These are phyloP conservation scores for Sisyra nigra DNA, from an alignment of 2,888 invertebrate species.

Conservation along the genomic window DNA sequence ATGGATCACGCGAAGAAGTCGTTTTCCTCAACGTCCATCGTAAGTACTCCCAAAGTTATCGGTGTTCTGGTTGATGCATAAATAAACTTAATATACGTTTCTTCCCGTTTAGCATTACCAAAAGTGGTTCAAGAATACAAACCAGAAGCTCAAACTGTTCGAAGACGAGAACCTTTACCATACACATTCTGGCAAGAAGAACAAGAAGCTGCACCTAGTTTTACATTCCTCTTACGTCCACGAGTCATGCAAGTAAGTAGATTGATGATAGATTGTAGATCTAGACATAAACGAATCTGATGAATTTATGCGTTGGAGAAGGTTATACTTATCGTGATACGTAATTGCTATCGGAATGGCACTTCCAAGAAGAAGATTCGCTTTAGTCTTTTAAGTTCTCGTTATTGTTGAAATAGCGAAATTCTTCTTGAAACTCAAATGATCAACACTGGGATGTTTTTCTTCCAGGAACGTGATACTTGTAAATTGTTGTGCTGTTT, in stretches of 20 bases:
- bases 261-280: neutral
- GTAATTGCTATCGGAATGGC: too few relatives aligned
- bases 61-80: neutral
- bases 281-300: neutral
- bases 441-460: neutral
- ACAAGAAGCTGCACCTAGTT: constrained; percentile 83
- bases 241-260: constrained; percentile 85
- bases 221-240: constrained; percentile 96
- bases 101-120: constrained; percentile 42
- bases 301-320: too few relatives aligned
- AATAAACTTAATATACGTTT: neutral
- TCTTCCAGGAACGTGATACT: constrained; percentile 52
- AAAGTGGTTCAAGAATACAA: constrained; percentile 50
- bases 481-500: constrained; percentile 97
- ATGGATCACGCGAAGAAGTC: constrained; percentile 88
- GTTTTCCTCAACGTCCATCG: constrained; percentile 94
- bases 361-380: neutral
- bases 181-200: constrained; percentile 88
- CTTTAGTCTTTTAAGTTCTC: neutral
- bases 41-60: constrained; percentile 29
- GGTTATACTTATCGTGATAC: too few relatives aligned
- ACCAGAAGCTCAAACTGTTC: constrained; percentile 51
- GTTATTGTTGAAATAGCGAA: too few relatives aligned
- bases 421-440: too few relatives aligned
- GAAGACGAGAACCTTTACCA: constrained; percentile 65